Evolutionary conservation across 2,888 invertebrate genomes (phyloP).

Genomic region (Sminthurinus aureus): DNA sequence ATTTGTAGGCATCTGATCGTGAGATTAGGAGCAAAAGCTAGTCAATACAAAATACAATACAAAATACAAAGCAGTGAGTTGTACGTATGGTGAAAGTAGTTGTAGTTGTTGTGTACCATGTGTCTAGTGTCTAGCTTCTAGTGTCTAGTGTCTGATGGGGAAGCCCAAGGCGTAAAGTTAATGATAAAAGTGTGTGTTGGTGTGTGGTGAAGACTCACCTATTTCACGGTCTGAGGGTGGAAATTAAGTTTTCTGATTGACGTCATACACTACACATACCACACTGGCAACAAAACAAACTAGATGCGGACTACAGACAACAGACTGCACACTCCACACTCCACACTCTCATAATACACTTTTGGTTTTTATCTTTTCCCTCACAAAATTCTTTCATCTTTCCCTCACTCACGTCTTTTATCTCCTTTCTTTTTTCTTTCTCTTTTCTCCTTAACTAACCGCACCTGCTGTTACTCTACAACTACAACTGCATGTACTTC

Average conservation of each 20-base stretch:
- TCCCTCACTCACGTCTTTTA: background rate
- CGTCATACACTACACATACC: slow-evolving; percentile 24
- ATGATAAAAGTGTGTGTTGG: background rate
- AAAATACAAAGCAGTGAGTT: too few species aligned
- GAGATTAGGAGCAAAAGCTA: too few species aligned
- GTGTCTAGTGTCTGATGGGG: background rate
- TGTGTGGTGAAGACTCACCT: background rate
- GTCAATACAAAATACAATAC: too few species aligned
- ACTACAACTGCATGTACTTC: background rate
- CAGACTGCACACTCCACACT: slow-evolving; percentile 34
- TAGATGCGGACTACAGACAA: too few species aligned
- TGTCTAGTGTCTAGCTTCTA: too few species aligned
- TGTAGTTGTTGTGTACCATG: too few species aligned
- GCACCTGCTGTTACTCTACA: background rate
- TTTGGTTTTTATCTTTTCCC: background rate
- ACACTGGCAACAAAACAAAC: too few species aligned
- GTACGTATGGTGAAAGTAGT: too few species aligned
- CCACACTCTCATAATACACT: background rate
- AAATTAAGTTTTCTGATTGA: slow-evolving; percentile 45
- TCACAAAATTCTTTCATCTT: background rate
- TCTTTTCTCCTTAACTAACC: background rate
- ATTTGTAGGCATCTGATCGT: too few species aligned
- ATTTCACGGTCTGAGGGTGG: slow-evolving; percentile 44
- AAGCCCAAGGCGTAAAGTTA: background rate
- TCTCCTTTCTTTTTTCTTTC: background rate